phyloP scores from a whole-genome alignment of 2,888 invertebrate species.

The Lycophotia porphyrea region DNA sequence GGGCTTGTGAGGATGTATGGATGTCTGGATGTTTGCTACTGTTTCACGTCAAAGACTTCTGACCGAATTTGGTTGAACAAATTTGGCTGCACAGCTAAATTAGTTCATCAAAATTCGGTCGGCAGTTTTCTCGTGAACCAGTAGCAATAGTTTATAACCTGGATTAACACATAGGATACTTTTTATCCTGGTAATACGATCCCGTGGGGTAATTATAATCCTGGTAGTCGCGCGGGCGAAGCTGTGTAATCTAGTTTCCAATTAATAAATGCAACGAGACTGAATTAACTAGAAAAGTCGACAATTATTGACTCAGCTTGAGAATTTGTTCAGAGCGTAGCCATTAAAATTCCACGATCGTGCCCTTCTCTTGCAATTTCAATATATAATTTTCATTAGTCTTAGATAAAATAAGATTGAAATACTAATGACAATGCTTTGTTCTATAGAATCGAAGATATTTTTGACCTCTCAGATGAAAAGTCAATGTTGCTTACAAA shows the following conservation, averaged over 20 bases:
- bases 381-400: slow-evolving; percentile 24
- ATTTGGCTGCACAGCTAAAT: too few relatives aligned
- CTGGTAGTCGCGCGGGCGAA: too few relatives aligned
- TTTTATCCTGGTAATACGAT: too few relatives aligned
- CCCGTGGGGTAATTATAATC: too few relatives aligned
- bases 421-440: slow-evolving; percentile 19
- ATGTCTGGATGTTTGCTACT: too few relatives aligned
- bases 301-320: slow-evolving; percentile 35
- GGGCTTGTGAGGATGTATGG: too few relatives aligned
- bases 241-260: background rate
- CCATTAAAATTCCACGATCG: slow-evolving; percentile 20
- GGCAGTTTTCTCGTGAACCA: too few relatives aligned
- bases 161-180: too few relatives aligned
- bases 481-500: slow-evolving; percentile 9
- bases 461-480: slow-evolving; percentile 6
- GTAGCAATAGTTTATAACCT: too few relatives aligned
- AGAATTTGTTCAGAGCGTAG: slow-evolving; percentile 14
- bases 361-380: background rate
- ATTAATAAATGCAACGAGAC: slow-evolving; percentile 29
- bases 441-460: slow-evolving; percentile 12
- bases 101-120: too few relatives aligned
- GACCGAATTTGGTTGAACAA: too few relatives aligned
- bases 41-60: too few relatives aligned
- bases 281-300: slow-evolving; percentile 8
- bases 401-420: background rate